These are phyloP conservation scores for Trachymyrmex cornetzi DNA, from an alignment of 1,140 invertebrate species.

Conservation along the genomic window DNA sequence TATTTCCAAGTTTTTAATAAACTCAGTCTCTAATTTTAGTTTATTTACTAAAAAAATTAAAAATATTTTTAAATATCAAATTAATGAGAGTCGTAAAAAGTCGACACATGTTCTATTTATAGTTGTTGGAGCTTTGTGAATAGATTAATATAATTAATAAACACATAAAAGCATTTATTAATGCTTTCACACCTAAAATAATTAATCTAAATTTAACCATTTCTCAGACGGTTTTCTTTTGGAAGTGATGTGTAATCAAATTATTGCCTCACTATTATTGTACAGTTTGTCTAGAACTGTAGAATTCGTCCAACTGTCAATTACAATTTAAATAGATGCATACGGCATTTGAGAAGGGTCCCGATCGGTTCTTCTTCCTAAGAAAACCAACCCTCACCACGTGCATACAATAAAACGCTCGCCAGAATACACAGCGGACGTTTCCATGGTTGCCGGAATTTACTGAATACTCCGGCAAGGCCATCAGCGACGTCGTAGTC, in stretches of 20 bases:
- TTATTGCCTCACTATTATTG: not conserved
- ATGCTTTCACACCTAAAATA: not conserved
- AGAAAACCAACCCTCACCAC: slow-evolving; percentile 47
- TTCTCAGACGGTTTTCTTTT: not conserved
- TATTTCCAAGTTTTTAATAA: too few species aligned
- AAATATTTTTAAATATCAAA: not conserved
- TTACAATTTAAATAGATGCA: slow-evolving; percentile 41
- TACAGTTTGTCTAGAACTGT: not conserved
- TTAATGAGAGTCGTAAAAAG: not conserved
- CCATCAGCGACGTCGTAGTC: slow-evolving; percentile 76
- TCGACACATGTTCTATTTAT: too few species aligned
- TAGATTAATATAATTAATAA: not conserved
- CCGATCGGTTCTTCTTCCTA: not conserved
- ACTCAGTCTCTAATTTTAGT: not conserved
- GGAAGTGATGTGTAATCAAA: not conserved
- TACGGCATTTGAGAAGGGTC: slow-evolving; percentile 14
- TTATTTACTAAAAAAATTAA: not conserved
- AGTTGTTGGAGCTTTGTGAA: not conserved
- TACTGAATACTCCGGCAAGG: slow-evolving; percentile 73
- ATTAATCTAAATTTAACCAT: not conserved
- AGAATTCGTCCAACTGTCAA: slow-evolving; percentile 20
- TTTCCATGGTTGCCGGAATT: slow-evolving; percentile 74
- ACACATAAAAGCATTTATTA: not conserved
- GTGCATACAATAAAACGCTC: slow-evolving; percentile 42
- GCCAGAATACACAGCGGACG: slow-evolving; percentile 69